Evolutionary conservation across 2,113 vertebrate species (phyloP).

Genomic region (Poeciliopsis turrubarensis): DNA sequence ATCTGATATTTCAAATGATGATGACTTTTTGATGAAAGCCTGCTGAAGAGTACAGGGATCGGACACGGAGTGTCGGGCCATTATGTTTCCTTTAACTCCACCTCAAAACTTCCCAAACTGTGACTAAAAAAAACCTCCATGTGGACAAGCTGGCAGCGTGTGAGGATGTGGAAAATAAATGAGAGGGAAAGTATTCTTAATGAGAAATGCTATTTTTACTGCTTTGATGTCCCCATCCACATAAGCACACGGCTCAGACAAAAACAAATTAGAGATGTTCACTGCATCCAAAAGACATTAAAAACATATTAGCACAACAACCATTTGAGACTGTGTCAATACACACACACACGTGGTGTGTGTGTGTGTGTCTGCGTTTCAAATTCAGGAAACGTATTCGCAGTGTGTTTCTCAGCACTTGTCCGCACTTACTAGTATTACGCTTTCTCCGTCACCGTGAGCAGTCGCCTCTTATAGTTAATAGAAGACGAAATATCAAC

Average conservation of each 20-base stretch:
- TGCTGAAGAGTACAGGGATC: conserved; percentile 21
- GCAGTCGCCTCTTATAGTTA: conserved; percentile 70
- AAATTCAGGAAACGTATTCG: conserved; percentile 58
- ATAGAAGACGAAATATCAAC: conserved; percentile 70
- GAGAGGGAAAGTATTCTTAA: conserved; percentile 82
- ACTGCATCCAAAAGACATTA: conserved; percentile 83
- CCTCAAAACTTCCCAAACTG: conserved; percentile 75
- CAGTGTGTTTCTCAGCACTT: conserved; percentile 46
- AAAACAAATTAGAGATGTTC: conserved; percentile 85
- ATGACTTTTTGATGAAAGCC: conserved; percentile 47
- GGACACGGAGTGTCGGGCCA: conserved; percentile 49
- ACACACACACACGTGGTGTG: conserved; percentile 40
- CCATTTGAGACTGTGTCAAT: conserved; percentile 73
- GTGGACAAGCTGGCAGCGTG: conserved; percentile 77
- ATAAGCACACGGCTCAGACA: conserved; percentile 83
- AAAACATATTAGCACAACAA: conserved; percentile 85
- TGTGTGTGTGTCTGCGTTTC: conserved; percentile 29
- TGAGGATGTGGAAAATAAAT: conserved; percentile 79
- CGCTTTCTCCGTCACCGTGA: conserved; percentile 55
- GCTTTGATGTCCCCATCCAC: conserved; percentile 82
- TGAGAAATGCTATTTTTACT: conserved; percentile 85
- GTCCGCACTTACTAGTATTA: conserved; percentile 58
- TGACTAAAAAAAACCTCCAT: conserved; percentile 60
- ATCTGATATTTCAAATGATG: conserved; percentile 38
- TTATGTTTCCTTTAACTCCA: conserved; percentile 66